Evolutionary conservation across 2,113 vertebrate species (phyloP).

Genomic region (Scopus umbretta): DNA sequence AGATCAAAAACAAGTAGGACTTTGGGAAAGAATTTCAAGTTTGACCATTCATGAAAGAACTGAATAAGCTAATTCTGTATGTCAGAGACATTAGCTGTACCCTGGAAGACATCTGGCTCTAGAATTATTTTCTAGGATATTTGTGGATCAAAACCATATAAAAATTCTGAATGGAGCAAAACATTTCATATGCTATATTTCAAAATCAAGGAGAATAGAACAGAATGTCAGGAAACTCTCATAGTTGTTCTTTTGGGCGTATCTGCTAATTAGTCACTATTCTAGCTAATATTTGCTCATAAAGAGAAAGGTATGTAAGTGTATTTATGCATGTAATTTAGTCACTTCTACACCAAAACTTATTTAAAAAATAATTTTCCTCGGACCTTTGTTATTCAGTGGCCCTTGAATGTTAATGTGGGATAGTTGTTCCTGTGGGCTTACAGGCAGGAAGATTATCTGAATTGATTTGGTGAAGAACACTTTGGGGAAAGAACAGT

Average conservation of each 20-base stretch:
- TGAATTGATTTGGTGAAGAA: not conserved
- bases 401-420: not conserved
- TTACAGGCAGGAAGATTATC: not conserved
- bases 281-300: constrained; percentile 45
- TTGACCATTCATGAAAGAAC: not conserved
- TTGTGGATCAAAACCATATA: not conserved
- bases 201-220: not conserved
- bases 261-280: not conserved
- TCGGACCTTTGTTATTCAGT: not conserved
- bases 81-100: not conserved
- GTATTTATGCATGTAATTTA: not conserved
- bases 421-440: not conserved
- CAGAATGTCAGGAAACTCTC: not conserved
- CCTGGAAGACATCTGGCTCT: not conserved
- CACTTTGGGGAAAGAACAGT: not conserved
- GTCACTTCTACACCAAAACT: not conserved
- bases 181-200: not conserved
- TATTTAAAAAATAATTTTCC: not conserved
- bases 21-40: constrained; percentile 17
- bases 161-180: not conserved
- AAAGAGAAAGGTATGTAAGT: not conserved
- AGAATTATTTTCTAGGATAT: constrained; percentile 23
- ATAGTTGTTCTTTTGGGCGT: constrained; percentile 14
- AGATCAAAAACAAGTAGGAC: not conserved
- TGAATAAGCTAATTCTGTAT: not conserved